Conservation (phyloP, 2,797 vertebrate species). For the Alouatta caraya region DNA sequence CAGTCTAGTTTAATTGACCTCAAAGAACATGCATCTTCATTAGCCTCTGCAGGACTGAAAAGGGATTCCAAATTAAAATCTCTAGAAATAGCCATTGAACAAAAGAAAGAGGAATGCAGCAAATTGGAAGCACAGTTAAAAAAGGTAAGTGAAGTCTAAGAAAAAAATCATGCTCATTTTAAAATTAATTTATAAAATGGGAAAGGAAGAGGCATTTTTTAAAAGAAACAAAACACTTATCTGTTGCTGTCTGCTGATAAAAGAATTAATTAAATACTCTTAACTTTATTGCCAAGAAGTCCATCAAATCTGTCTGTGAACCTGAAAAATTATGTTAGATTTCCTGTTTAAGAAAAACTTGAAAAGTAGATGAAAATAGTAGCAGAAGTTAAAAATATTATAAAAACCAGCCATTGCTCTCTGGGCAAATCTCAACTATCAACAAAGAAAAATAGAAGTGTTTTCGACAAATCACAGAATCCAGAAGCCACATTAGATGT, state of each 20-base stretch:
- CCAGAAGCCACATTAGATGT: neutral
- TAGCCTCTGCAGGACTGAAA: conserved; percentile 97
- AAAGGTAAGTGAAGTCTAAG: conserved; percentile 89
- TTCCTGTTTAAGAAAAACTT: conserved; percentile 66
- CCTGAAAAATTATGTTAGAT: conserved; percentile 71
- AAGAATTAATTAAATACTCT: conserved; percentile 77
- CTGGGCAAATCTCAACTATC: conserved; percentile 54
- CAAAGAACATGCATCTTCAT: conserved; percentile 97
- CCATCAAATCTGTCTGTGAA: conserved; percentile 74
- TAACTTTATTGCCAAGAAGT: conserved; percentile 64
- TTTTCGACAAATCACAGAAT: conserved; percentile 52
- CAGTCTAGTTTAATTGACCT: conserved; percentile 98
- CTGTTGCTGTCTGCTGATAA: conserved; percentile 78
- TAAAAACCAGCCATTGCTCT: conserved; percentile 48
- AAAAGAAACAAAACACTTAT: conserved; percentile 64
- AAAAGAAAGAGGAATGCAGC: conserved; percentile 99
- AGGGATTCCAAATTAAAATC: conserved; percentile 99
- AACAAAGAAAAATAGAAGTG: conserved; percentile 61
- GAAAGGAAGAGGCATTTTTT: conserved; percentile 59
- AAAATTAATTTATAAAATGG: conserved; percentile 33
- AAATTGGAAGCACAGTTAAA: conserved; percentile 99
- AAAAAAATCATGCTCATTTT: conserved; percentile 49
- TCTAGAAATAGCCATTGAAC: conserved; percentile 98
- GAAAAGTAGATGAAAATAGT: conserved; percentile 69
- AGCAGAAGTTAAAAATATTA: conserved; percentile 42